Evolutionary conservation across 30 jellyfish, hydroid and myxozoan species (phyloP).

Genomic region (Morbakka virulenta): DNA sequence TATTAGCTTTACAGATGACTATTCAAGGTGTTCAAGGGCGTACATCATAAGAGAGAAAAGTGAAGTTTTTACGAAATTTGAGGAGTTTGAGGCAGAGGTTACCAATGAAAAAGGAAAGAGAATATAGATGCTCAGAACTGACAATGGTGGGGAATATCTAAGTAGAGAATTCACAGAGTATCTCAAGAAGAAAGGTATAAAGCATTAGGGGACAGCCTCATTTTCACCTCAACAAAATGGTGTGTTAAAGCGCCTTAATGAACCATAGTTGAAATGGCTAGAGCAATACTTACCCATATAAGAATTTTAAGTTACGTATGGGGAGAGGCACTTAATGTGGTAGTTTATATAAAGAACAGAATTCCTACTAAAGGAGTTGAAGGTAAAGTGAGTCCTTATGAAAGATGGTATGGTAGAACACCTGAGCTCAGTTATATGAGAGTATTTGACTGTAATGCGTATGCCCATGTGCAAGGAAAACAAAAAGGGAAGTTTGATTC

Average conservation of each 20-base stretch:
- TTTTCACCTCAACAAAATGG: too few species aligned
- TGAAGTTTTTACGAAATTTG: constrained; percentile 38
- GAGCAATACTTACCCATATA: constrained; percentile 5
- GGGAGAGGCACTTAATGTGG: constrained; percentile 44
- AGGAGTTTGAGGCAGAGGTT: constrained; percentile 22
- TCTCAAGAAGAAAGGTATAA: constrained; percentile 25
- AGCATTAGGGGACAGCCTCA: constrained; percentile 6
- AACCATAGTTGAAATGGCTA: too few species aligned
- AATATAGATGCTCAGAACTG: too few species aligned
- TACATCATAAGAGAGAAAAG: constrained; percentile 29
- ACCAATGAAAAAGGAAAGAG: too few species aligned
- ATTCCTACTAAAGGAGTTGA: too few species aligned
- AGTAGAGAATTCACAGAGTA: too few species aligned
- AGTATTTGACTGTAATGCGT: too few species aligned
- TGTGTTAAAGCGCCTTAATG: too few species aligned
- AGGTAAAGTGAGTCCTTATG: constrained; percentile 47
- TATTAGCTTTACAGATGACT: constrained; percentile 27
- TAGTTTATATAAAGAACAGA: constrained; percentile 38
- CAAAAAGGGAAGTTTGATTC: constrained; percentile 43
- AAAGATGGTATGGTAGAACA: constrained; percentile 34
- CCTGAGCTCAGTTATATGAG: too few species aligned
- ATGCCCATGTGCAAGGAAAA: too few species aligned
- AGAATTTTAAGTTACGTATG: constrained; percentile 2
- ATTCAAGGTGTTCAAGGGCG: background rate
- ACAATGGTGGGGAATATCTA: too few species aligned